Evolutionary conservation across 2,888 invertebrate genomes (phyloP), one percentile per base, ranked within the genome.

Genomic region (Cantharis lateralis): DNA sequence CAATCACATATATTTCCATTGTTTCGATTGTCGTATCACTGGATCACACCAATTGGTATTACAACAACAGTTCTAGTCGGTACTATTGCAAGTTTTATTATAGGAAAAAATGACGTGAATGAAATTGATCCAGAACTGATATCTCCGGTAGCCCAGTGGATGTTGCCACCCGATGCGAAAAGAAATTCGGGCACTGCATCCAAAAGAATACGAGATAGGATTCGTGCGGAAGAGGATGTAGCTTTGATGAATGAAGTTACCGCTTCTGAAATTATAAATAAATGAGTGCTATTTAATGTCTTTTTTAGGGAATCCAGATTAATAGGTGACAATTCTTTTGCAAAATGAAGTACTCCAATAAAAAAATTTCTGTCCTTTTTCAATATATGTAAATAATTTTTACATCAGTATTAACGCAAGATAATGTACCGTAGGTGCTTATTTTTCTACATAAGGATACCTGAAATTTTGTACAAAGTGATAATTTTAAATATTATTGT

Each of bases 11-110:
- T 93, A 68, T 95, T 95, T 86, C 93, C 94, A 0, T 85, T 95
- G 13, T 95, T 95, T 88, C 92, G 94, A 10, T 84, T 96, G 66
- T 95, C 95, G 0, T 96, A 95, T 87, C 93, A 95, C 85, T 95
- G 95, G 95, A 93, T 95, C 76, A 93, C 95, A 62, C 93, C 94
- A 0, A 89, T 95, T 71, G 95, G 95, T 0, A 90, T 94, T 0
- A 70, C 90, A 0, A 90, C 93, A 0, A 94, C 94, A 0, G 84
- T 95, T 16, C 74, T 91, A 0, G 93, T 95, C 0, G 96, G 95
- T 0, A 89, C 92, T 2, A 82, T 93, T 15, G 92, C 93, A 28
- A 92, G 92, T 77, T 90, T 91, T 81, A 79, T 91, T 15, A 91
- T 91, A 0, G 91, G 91, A 32, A 89, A 90, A 62, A 88, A 87